Conservation (phyloP, 2,888 invertebrate species). For the Synanthedon andrenaeformis region DNA sequence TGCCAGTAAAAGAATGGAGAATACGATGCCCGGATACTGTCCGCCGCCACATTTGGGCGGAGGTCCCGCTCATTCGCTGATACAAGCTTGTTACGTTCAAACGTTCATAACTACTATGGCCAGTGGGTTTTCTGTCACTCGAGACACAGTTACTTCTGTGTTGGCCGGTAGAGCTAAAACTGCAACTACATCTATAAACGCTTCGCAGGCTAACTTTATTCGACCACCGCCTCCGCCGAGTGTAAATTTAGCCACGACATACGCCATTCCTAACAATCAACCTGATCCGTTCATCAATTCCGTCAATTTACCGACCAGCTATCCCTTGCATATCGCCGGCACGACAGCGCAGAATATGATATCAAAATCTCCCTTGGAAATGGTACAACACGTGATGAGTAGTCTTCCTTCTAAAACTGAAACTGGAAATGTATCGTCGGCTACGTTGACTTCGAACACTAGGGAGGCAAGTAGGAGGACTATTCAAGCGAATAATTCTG, state of each 20-base stretch:
- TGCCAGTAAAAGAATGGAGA: slow-evolving; percentile 38
- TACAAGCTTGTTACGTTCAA: slow-evolving; percentile 57
- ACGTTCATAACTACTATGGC: slow-evolving; percentile 68
- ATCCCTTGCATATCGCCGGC: slow-evolving; percentile 56
- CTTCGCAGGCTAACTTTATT: slow-evolving; percentile 61
- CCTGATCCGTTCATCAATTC: slow-evolving; percentile 61
- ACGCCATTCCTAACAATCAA: slow-evolving; percentile 58
- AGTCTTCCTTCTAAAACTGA: slow-evolving; percentile 69
- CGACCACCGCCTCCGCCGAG: slow-evolving; percentile 55
- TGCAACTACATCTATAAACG: slow-evolving; percentile 80
- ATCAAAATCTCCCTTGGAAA: slow-evolving; percentile 76
- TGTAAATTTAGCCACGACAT: slow-evolving; percentile 50
- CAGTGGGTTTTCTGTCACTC: slow-evolving; percentile 80
- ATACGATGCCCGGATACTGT: slow-evolving; percentile 59
- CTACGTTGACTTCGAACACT: slow-evolving; percentile 24
- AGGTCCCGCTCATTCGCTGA: slow-evolving; percentile 52
- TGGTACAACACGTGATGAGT: slow-evolving; percentile 82
- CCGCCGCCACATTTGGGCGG: slow-evolving; percentile 61
- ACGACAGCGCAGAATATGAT: slow-evolving; percentile 66
- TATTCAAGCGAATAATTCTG: slow-evolving; percentile 49
- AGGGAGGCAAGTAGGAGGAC: slow-evolving; percentile 20
- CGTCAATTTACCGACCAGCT: slow-evolving; percentile 58
- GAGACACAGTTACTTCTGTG: slow-evolving; percentile 86
- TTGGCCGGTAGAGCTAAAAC: slow-evolving; percentile 81
- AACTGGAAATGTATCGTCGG: slow-evolving; percentile 51